Percentiles rank a stretch among this genome's conserved stretches.
phyloP scores from a whole-genome alignment of 35 echinoderm and acorn worm genomes.

The Holothuria glaberrima region DNA sequence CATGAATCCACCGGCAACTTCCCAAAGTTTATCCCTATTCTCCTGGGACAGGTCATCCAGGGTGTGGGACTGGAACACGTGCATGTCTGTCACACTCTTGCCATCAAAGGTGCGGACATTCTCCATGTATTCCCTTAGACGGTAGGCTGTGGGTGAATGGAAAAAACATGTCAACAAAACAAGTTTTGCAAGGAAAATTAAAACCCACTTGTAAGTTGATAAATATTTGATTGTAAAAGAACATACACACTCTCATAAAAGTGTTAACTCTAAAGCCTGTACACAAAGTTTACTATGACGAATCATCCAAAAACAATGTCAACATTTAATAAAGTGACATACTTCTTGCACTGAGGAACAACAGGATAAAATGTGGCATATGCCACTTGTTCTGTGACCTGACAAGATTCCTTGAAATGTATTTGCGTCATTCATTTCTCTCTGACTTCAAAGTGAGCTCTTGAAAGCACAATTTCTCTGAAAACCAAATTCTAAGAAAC shows the following conservation, averaged over 20 bases:
- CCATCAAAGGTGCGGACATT: constrained; percentile 11
- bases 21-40: not conserved
- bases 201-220: not conserved
- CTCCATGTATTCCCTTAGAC: not conserved
- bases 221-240: not conserved
- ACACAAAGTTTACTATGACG: no score
- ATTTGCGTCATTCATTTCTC: not conserved
- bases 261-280: no score
- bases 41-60: constrained; percentile 17
- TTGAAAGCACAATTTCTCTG: no score
- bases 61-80: constrained; percentile 11
- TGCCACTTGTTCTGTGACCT: no score
- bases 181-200: not conserved
- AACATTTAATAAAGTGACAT: no score
- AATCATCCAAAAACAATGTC: no score
- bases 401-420: not conserved
- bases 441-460: not conserved
- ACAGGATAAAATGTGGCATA: no score
- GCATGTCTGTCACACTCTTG: constrained; percentile 17
- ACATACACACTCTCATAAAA: no score
- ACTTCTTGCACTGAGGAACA: no score
- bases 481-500: no score
- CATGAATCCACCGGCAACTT: not conserved
- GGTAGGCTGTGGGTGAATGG: not conserved
- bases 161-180: not conserved